These are phyloP conservation scores for Stictonetta naevosa DNA, from an alignment of 2,113 vertebrate species.

Conservation along the genomic window DNA sequence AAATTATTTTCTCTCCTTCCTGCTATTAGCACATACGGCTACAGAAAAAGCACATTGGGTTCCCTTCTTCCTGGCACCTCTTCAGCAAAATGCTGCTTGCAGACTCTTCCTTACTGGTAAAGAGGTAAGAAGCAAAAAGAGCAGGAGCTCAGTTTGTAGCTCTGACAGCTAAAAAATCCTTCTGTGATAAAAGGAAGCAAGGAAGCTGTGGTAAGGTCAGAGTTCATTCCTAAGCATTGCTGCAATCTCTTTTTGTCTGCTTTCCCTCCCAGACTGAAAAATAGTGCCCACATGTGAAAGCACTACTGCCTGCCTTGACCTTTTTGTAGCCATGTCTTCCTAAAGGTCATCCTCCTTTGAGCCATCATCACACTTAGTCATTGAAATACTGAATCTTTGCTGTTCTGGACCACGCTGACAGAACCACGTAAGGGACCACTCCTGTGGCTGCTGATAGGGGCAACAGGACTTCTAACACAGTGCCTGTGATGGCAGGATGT, in stretches of 20 bases:
- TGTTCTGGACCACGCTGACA: not conserved
- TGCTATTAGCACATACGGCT: not conserved
- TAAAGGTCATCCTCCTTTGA: not conserved
- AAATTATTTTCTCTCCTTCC: not conserved
- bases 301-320: not conserved
- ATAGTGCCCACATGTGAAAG: not conserved
- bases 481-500: not conserved
- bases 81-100: not conserved
- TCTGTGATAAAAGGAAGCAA: not conserved
- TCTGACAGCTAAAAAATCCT: not conserved
- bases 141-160: not conserved
- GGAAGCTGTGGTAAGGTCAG: not conserved
- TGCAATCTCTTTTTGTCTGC: not conserved
- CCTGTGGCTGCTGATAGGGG: not conserved
- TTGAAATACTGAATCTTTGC: not conserved
- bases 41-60: not conserved
- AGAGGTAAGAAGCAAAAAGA: not conserved
- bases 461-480: not conserved
- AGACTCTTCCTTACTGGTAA: not conserved
- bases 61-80: slow-evolving; percentile 1
- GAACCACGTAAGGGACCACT: not conserved
- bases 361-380: not conserved
- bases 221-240: not conserved
- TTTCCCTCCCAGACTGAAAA: not conserved
- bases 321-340: not conserved